Evolutionary conservation across 2,888 invertebrate genomes (phyloP), one percentile per base, ranked within the genome.

Genomic region (Protonemura montana): DNA sequence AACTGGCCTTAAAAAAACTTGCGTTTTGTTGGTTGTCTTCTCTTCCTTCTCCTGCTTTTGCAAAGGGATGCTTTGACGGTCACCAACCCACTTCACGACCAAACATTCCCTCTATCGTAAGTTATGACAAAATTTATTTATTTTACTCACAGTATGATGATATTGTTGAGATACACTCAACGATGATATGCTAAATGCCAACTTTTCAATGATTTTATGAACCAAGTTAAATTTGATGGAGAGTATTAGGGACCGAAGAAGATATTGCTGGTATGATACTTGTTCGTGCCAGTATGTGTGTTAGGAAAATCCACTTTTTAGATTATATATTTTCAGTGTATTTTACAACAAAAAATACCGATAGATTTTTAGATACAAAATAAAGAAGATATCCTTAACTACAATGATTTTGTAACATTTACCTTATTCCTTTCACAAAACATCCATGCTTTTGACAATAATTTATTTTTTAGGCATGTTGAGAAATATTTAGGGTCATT

Each of bases 291-390:
- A 59, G 59, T 21, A 16, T 59, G 21, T 21, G 21, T 59, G 2
- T 1, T 59, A 10, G 41, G n/a, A n/a, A 41, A 1, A 59, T 59
- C 21, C 21, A 21, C 13, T 59, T 59, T 59, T 59, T 59, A 59
- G 59, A 59, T 59, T 3, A 10, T 59, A 59, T 59, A 59, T 59
- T 59, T 59, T 59, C 59, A 59, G 59, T 59, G 59, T 59, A 59
- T 59, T 35, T 59, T 59, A 59, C 59, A 59, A 59, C 35, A 35
- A 59, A 59, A 21, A 59, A 59, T 59, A 21, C 59, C 59, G 59
- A 59, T 59, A 59, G 59, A 59, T 59, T 21, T 59, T 59, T 59
- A 59, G 59, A 59, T 59, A 59, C 59, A 59, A 59, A 59, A 59
- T 59, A 59, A 59, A 59, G 59, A 59, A 59, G 21, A 59, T 59